These are phyloP conservation scores for Cantharis flavilabris DNA, from an alignment of 2,888 invertebrate species.

Conservation along the genomic window DNA sequence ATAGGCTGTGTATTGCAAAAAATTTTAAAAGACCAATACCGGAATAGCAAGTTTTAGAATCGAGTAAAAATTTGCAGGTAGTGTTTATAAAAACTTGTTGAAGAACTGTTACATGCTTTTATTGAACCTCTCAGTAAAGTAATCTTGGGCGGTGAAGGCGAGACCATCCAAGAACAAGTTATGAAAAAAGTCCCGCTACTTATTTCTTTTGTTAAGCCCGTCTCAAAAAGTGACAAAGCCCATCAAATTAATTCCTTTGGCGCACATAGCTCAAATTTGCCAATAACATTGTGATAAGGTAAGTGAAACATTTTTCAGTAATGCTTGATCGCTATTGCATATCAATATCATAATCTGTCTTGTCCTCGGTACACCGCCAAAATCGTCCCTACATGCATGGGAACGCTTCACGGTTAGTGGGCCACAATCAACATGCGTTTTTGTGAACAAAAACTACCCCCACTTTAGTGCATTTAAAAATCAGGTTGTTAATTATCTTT, in stretches of 20 bases:
- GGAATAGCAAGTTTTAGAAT: neutral
- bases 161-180: slow-evolving; percentile 18
- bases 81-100: slow-evolving; percentile 19
- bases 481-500: neutral
- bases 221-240: neutral
- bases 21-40: neutral
- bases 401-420: neutral
- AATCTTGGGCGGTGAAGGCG: slow-evolving; percentile 13
- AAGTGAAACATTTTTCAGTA: neutral
- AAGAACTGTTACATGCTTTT: slow-evolving; percentile 29
- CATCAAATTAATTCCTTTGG: neutral
- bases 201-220: slow-evolving; percentile 12
- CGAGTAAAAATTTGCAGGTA: slow-evolving; percentile 22
- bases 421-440: neutral
- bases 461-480: neutral
- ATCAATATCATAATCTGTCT: neutral
- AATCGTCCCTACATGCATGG: neutral
- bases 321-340: neutral
- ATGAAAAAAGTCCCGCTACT: slow-evolving; percentile 23
- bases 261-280: neutral
- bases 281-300: neutral
- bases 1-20: neutral
- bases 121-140: slow-evolving; percentile 17
- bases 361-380: neutral
- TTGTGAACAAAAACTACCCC: neutral